phyloP scores from a whole-genome alignment of 1,140 invertebrate genomes.

The Bombus breviceps region DNA sequence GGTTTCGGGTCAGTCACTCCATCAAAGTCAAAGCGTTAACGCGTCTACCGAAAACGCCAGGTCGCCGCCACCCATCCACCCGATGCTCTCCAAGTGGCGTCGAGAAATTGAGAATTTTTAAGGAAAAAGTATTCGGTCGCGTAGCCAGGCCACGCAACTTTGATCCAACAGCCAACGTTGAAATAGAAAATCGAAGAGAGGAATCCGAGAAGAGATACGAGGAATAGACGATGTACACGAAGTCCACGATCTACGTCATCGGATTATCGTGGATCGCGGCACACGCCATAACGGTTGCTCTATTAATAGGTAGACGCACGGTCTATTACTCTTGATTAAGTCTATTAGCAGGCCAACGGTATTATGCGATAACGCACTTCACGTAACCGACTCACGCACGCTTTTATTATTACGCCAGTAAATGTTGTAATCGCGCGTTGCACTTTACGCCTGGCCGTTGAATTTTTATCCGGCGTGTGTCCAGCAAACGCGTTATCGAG shows the following conservation, averaged over 20 bases:
- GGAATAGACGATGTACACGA: neutral
- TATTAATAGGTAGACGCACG: slow-evolving; percentile 71
- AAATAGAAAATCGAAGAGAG: too few relatives aligned
- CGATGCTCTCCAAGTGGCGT: too few relatives aligned
- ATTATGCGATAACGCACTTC: slow-evolving; percentile 65
- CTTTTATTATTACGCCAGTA: slow-evolving; percentile 31
- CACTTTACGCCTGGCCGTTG: neutral
- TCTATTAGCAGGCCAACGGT: slow-evolving; percentile 67
- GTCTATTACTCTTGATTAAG: slow-evolving; percentile 74
- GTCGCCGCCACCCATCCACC: too few relatives aligned
- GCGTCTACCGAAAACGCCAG: too few relatives aligned
- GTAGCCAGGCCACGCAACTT: too few relatives aligned
- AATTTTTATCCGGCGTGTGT: slow-evolving; percentile 1
- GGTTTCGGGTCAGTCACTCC: neutral
- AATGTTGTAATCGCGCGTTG: slow-evolving; percentile 50
- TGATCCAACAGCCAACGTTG: too few relatives aligned
- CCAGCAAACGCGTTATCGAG: neutral
- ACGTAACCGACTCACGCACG: slow-evolving; percentile 20
- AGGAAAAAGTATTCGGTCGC: too few relatives aligned
- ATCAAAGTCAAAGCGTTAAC: too few relatives aligned
- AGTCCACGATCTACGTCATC: slow-evolving; percentile 27
- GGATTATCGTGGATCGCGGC: slow-evolving; percentile 49
- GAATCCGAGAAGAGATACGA: neutral
- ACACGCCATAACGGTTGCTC: slow-evolving; percentile 57
- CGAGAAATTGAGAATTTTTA: too few relatives aligned